Conservation (phyloP, 2,113 vertebrate genomes). For the Halichoeres trimaculatus region DNA sequence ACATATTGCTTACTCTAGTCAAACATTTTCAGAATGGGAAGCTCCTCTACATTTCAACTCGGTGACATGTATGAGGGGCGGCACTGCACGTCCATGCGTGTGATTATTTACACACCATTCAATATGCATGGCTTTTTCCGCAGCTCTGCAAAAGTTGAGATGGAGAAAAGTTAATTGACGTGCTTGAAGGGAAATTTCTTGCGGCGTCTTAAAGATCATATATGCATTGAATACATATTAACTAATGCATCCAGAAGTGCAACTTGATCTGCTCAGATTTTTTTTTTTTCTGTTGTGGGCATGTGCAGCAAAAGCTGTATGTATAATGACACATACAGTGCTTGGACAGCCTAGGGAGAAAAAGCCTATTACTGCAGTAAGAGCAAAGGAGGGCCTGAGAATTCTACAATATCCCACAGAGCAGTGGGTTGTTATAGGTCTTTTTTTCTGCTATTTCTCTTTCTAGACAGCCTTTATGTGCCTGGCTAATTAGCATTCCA, state of each 20-base stretch:
- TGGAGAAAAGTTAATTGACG: conserved; percentile 32
- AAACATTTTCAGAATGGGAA: conserved; percentile 57
- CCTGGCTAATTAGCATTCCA: conserved; percentile 65
- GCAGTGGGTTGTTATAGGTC: conserved; percentile 56
- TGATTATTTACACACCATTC: conserved; percentile 46
- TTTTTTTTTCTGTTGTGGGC: conserved; percentile 14
- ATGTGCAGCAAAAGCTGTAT: conserved; percentile 18
- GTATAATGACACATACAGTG: conserved; percentile 45
- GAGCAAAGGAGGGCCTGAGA: conserved; percentile 39
- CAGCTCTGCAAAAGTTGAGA: conserved; percentile 34
- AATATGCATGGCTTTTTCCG: conserved; percentile 38
- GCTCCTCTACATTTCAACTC: conserved; percentile 35
- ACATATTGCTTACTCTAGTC: conserved; percentile 78
- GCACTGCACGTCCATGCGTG: conserved; percentile 23
- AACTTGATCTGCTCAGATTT: conserved; percentile 9
- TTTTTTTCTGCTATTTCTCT: conserved; percentile 33
- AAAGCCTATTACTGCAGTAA: conserved; percentile 61
- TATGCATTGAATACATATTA: conserved; percentile 39
- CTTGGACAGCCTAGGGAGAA: conserved; percentile 45
- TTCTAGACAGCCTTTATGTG: conserved; percentile 56
- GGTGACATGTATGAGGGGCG: not conserved
- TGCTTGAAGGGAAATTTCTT: conserved; percentile 46
- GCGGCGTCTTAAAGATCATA: conserved; percentile 31
- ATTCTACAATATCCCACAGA: conserved; percentile 55
- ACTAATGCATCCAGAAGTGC: conserved; percentile 35